Conservation (phyloP, 2,113 vertebrate genomes). For the Marcusenius ussheri region DNA sequence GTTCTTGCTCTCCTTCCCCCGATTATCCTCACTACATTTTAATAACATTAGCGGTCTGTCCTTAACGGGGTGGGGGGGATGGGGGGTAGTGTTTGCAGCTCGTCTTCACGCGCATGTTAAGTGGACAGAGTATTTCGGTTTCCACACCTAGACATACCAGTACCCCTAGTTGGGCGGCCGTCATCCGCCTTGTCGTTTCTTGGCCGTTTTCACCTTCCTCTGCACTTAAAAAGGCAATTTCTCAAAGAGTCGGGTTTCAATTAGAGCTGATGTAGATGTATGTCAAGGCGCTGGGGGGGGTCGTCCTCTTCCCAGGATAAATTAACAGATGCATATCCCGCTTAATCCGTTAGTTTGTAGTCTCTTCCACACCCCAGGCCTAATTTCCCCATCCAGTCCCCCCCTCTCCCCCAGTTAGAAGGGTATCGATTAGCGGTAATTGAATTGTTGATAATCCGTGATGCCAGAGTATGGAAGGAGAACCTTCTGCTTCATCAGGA, state of each 20-base stretch:
- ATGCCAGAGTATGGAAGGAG: constrained; percentile 64
- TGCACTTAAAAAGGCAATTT: constrained; percentile 72
- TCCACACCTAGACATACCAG: constrained; percentile 29
- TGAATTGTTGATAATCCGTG: constrained; percentile 75
- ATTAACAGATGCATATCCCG: constrained; percentile 75
- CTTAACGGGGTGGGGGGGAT: not conserved
- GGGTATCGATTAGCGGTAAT: constrained; percentile 74
- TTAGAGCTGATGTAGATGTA: constrained; percentile 57
- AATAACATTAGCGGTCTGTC: not conserved
- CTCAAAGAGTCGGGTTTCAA: constrained; percentile 63
- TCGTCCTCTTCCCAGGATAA: constrained; percentile 67
- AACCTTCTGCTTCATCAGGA: constrained; percentile 55
- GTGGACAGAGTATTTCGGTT: constrained; percentile 32
- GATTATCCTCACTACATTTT: not conserved
- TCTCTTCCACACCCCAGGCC: constrained; percentile 70
- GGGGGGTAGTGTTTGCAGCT: not conserved
- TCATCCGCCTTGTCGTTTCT: constrained; percentile 60
- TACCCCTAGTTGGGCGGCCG: constrained; percentile 39
- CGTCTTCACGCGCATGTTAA: constrained; percentile 29
- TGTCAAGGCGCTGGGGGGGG: constrained; percentile 45
- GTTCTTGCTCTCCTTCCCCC: not conserved
- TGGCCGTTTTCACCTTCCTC: constrained; percentile 65
- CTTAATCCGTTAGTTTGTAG: constrained; percentile 77
- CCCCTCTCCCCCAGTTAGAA: constrained; percentile 62
- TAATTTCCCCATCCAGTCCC: constrained; percentile 61